Evolutionary conservation across 2,113 vertebrate species (phyloP).

Genomic region (zebrafish (Danio rerio)): DNA sequence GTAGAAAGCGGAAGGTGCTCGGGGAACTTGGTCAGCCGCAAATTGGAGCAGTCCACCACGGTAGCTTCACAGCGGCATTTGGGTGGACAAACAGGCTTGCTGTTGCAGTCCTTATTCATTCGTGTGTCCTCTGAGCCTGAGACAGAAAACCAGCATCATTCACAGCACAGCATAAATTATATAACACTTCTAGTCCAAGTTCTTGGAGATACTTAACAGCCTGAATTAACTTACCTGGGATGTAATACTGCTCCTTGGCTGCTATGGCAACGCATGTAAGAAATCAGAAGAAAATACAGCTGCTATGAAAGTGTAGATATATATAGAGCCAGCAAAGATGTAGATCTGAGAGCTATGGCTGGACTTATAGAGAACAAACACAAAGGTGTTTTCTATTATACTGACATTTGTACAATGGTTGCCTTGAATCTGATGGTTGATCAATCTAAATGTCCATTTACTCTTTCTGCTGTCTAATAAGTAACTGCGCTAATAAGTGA

Average conservation of each 20-base stretch:
- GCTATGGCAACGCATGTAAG: constrained; percentile 74
- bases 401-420: neutral
- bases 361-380: neutral
- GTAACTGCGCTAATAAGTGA: no score
- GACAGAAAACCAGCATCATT: neutral
- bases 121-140: constrained; percentile 91
- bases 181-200: neutral
- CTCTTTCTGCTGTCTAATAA: neutral
- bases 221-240: constrained; percentile 79
- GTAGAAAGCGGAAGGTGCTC: constrained; percentile 93
- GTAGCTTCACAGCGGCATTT: constrained; percentile 95
- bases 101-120: constrained; percentile 92
- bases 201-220: neutral
- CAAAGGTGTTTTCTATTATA: neutral
- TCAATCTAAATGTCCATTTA: neutral
- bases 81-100: constrained; percentile 88
- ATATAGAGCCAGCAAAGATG: constrained; percentile 64
- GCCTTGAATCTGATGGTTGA: neutral
- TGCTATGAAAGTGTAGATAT: neutral
- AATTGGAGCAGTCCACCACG: constrained; percentile 92
- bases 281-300: constrained; percentile 12
- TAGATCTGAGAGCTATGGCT: neutral
- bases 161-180: neutral
- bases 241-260: constrained; percentile 85
- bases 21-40: constrained; percentile 91